Evolutionary conservation across 2,888 invertebrate genomes (phyloP).

Genomic region (Brachyptera risi): DNA sequence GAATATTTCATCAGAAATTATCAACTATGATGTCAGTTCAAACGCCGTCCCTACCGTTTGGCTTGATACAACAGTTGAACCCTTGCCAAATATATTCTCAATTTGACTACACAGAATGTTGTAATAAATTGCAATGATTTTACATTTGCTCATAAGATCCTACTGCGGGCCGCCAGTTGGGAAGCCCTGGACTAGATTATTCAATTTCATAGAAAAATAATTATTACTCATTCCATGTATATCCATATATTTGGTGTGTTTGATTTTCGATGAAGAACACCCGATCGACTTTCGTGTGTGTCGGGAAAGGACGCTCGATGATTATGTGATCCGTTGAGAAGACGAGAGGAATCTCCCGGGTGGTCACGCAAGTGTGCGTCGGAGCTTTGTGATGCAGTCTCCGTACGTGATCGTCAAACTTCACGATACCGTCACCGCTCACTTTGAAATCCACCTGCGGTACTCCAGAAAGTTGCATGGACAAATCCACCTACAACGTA

Average conservation of each 20-base stretch:
- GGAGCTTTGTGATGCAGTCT: neutral
- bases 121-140: too few species aligned
- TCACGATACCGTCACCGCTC: constrained; percentile 32
- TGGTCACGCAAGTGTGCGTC: neutral
- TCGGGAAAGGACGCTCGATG: constrained; percentile 39
- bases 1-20: too few species aligned
- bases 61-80: too few species aligned
- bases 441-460: constrained; percentile 31
- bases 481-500: too few species aligned
- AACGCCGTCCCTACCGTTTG: too few species aligned
- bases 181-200: too few species aligned
- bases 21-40: too few species aligned
- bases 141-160: too few species aligned
- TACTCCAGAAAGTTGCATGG: too few species aligned
- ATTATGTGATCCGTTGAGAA: constrained; percentile 43
- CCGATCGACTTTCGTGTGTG: constrained; percentile 40
- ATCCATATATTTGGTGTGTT: neutral
- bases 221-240: neutral
- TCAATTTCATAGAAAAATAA: neutral
- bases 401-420: neutral
- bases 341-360: constrained; percentile 35
- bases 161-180: too few species aligned
- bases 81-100: too few species aligned
- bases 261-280: constrained; percentile 43
- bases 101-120: too few species aligned